Base-by-base conservation (phyloP, 2,113 vertebrate genomes). In the Urocitellus parryii region DNA sequence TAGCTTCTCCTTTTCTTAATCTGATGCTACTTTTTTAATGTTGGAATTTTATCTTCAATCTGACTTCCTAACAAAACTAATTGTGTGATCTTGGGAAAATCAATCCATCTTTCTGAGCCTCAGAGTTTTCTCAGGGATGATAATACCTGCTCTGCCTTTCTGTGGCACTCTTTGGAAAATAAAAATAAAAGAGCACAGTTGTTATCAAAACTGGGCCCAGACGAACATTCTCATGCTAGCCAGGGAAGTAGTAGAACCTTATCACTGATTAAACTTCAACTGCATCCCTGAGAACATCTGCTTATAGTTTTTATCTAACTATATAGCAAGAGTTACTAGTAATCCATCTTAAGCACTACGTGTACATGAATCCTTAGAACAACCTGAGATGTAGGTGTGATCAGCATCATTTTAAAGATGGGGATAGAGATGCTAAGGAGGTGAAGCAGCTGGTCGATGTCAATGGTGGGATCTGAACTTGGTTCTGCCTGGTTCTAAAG, bases 11-110 rank as follows among this genome's bases (percentile, higher is more conserved):
- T 58, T 92, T 79, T 63, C 56, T 90, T 67, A 85, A 68, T 22
- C 63, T 86, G 42, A 83, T 34, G 88, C 74, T 88, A 77, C 0
- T 58, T 29, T 88, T 45, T 82, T 37, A 45, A 90, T 42, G 67
- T 82, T 92, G 74, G 68, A 27, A 85, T 70, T 80, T 95, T 90
- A 65, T 63, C 45, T 88, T 95, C 63, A 93, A 84, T 17, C 22
- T 82, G n/a, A 90, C 92, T 96, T 95, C 20, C 17, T 88, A 88
- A 74, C 37, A 86, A 96, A 89, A 87, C 58, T 58, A 93, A 85
- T 6, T 79, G 34, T 79, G 27, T 94, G 79, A 92, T 45, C 37
- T 58, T 84, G n/a, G 74, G 56, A 16, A 94, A 53, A 91, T 58
- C 61, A 92, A 37, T 61, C 51, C 93, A 20, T 1, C 61, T 86